Evolutionary conservation across 2,888 invertebrate genomes (phyloP), one percentile per base, ranked within the genome.

Genomic region (Nomada ruficornis): DNA sequence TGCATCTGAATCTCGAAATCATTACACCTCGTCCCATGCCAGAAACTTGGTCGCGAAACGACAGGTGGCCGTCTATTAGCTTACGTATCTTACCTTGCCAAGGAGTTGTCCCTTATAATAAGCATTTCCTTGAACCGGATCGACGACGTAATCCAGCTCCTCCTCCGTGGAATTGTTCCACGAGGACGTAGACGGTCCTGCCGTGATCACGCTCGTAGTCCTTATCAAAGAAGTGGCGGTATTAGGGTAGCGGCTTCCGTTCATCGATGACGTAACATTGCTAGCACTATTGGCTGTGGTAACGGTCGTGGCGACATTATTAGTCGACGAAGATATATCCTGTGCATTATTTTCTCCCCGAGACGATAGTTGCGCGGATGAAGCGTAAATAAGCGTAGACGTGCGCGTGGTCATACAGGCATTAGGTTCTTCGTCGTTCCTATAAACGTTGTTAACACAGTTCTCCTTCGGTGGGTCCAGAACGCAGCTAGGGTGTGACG

Each of bases 41-140:
- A 47, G 13, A 15, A 47, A 13, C 15, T 47, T 47, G 15, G 47
- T 15, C 2, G 13, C 60, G 18, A 77, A 47, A 68, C 44, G 54
- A 63, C 55, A 71, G 36, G 20, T 67, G 62, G 36, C 26, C 50
- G 23, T 26, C 64, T 54, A 26, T 64, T 52, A 26, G 2, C 15
- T 2, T 29, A 7, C 13, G 13, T 13, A 26, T 18, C 87, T 84
- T 75, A 93, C 93, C 91, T 93, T 93, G 60, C 93, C 93, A 3
- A 93, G 88, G 77, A 93, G 89, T 44, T 91, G 91, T 71, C 93
- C 93, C 65, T 92, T 93, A 85, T 89, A 89, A 77, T 93, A 93
- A 36, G 92, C 91, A 74, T 92, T 93, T 44, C 93, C 93, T 67
- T 92, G 90, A 7, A 90, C 92, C 10, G 93, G 90, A 85, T 93